Base-by-base conservation (phyloP, 2,797 vertebrate genomes). In the Sparidentex hasta region DNA sequence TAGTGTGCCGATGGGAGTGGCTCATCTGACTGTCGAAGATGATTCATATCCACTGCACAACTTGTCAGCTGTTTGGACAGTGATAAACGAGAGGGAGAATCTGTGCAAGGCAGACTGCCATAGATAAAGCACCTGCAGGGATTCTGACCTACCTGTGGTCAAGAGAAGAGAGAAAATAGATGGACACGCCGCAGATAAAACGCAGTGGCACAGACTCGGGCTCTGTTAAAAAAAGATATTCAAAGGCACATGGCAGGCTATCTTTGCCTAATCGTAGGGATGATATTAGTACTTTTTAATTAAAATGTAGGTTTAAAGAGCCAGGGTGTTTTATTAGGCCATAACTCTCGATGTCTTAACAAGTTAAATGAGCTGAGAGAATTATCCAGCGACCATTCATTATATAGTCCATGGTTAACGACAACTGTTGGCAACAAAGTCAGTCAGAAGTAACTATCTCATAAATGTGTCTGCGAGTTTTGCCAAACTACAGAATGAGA, bases 11-110 rank as follows among this genome's bases (percentile, higher is more conserved):
- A 78, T 90, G 81, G 90, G 86, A 90, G 79, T 48, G 58, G 78
- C 80, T 85, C 76, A 88, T 81, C 81, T 86, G 86, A 86, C 87
- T 87, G 88, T 90, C 87, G 73, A 56, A 88, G 82, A 90, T 92
- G 89, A 93, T 94, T 90, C 92, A 92, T 91, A 91, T 84, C 80
- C 84, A 90, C 87, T 81, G 84, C 68, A 63, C 62, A 50, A 18
- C 87, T 80, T 91, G 88, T 91, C 90, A 89, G 41, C 83, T 55
- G 79, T 81, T 83, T 67, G 65, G 92, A 92, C 87, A 88, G 81
- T 90, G 93, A 94, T 91, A 80, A 87, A 94, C 54, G 88, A 90
- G 80, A 43, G 59, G 56, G 59, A 82, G 82, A 84, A 76, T 71
- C 74, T 80, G 82, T 76, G 83, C 75, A 78, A 81, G 78, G 88